A percentile compares a stretch with the other conserved stretches of the same genome.
Evolutionary conservation across 1,140 invertebrate species (phyloP).

Genomic region (Drosophila sechellia): DNA sequence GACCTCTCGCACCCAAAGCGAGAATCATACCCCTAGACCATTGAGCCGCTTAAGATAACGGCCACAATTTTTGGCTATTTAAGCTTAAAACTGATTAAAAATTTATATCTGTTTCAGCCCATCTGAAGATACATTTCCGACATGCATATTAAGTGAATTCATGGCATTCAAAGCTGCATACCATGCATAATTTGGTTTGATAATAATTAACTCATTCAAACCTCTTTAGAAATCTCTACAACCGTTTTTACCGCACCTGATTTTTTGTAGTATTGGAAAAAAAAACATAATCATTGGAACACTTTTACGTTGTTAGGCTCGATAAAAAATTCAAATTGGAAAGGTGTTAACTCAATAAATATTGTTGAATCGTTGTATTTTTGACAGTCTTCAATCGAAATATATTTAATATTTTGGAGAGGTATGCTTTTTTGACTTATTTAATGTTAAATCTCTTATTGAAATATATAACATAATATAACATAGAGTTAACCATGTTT

Average conservation of each 20-base stretch:
- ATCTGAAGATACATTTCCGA: constrained; percentile 5
- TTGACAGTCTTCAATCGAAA: too few species aligned
- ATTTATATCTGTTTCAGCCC: not conserved
- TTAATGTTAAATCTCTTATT: too few species aligned
- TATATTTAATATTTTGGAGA: too few species aligned
- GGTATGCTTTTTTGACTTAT: too few species aligned
- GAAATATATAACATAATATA: too few species aligned
- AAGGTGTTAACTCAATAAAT: not conserved
- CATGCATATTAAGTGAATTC: constrained; percentile 16
- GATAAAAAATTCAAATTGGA: too few species aligned
- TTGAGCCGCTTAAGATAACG: constrained; percentile 87
- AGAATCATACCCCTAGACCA: constrained; percentile 96
- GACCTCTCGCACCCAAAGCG: constrained; percentile 96
- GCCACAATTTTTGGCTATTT: constrained; percentile 8
- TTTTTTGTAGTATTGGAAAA: too few species aligned
- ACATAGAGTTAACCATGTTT: too few species aligned
- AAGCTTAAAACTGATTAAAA: not conserved
- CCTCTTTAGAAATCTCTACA: not conserved
- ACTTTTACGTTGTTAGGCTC: too few species aligned
- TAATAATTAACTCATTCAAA: constrained; percentile 7
- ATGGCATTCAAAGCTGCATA: constrained; percentile 13
- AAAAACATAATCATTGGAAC: too few species aligned
- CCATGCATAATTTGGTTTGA: constrained; percentile 22
- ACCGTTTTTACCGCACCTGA: too few species aligned
- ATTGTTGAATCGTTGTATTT: not conserved